Evolutionary conservation across 2,113 vertebrate genomes (phyloP).

Genomic region (Sinocyclocheilus rhinocerous): DNA sequence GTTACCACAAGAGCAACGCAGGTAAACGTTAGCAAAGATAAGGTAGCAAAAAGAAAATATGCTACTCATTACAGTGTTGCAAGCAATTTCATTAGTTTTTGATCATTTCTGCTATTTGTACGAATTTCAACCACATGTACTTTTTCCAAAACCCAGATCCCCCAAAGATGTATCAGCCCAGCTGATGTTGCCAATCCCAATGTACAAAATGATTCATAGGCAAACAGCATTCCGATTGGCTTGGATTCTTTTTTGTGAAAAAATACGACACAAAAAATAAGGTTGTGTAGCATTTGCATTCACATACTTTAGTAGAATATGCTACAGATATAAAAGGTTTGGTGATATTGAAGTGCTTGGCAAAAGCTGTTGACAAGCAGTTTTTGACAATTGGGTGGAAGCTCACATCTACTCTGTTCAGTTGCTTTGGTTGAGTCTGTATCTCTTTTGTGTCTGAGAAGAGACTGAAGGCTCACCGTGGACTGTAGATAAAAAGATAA

Average conservation of each 20-base stretch:
- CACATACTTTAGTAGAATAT: background rate
- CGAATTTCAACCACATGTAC: no score
- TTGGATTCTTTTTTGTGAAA: background rate
- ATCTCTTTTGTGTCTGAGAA: conserved; percentile 26
- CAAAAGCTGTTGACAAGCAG: background rate
- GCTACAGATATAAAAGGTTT: background rate
- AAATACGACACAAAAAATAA: background rate
- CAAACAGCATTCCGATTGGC: background rate
- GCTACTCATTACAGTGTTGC: no score
- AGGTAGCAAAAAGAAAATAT: no score
- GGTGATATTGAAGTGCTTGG: background rate
- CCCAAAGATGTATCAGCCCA: background rate
- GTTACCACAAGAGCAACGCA: no score
- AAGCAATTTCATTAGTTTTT: no score
- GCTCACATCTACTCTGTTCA: background rate
- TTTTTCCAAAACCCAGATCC: background rate
- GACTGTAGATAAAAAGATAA: conserved; percentile 36
- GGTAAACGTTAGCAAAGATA: no score
- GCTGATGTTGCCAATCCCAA: background rate
- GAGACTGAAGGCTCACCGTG: background rate
- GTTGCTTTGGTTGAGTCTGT: background rate
- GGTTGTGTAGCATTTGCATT: background rate
- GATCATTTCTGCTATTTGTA: no score
- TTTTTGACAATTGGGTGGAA: background rate
- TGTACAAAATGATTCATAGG: background rate